These are phyloP conservation scores for Pollachius pollachius DNA, from an alignment of 2,113 vertebrate species.

Conservation along the genomic window DNA sequence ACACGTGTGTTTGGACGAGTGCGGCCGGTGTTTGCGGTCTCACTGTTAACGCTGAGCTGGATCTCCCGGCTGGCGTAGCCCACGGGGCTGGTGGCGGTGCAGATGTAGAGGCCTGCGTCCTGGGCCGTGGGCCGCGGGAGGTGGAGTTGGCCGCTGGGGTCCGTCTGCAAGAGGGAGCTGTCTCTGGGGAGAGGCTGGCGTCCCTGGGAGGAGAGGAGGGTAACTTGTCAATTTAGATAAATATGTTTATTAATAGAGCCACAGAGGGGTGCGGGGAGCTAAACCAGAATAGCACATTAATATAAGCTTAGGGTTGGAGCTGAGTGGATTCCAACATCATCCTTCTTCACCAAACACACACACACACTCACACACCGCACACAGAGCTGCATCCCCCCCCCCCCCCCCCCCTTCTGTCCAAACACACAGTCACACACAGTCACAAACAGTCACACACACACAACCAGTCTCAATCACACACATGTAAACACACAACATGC, in stretches of 20 bases:
- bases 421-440: no score
- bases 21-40: constrained; percentile 43
- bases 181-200: constrained; percentile 52
- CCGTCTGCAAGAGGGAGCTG: constrained; percentile 50
- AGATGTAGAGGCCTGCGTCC: constrained; percentile 83
- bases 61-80: constrained; percentile 83
- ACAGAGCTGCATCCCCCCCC: no score
- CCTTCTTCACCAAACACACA: not conserved
- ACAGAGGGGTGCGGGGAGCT: not conserved
- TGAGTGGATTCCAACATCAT: not conserved
- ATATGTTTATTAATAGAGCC: constrained; percentile 2
- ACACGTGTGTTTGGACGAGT: constrained; percentile 26
- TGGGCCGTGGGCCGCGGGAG: constrained; percentile 64
- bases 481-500: not conserved
- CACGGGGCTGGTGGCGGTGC: constrained; percentile 82
- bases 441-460: no score
- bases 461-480: no score
- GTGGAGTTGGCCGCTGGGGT: constrained; percentile 73
- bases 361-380: not conserved
- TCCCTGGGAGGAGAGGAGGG: constrained; percentile 66
- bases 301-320: constrained; percentile 24
- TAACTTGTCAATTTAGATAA: constrained; percentile 12
- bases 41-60: constrained; percentile 87
- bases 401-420: no score
- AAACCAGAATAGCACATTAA: not conserved